Percentiles rank a stretch among this genome's conserved stretches.
phyloP scores from a whole-genome alignment of 2,797 vertebrate species.

The Parotocinclus haroldoi region DNA sequence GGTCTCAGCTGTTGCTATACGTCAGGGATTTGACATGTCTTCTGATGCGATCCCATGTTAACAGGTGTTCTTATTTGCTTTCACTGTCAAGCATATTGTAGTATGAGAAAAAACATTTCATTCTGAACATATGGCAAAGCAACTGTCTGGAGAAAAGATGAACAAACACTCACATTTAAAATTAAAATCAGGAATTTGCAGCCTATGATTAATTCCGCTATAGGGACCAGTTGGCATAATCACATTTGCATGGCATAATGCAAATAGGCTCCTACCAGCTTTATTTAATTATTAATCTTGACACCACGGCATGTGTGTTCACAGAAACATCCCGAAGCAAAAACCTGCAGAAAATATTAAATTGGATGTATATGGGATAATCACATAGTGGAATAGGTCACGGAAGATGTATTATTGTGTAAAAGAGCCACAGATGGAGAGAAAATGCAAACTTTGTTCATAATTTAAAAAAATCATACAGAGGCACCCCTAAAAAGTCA shows the following conservation, averaged over 20 bases:
- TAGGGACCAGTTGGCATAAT: conserved; percentile 9
- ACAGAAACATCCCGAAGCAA: background rate
- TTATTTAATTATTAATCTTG: conserved; percentile 14
- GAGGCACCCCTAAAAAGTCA: too few relatives aligned
- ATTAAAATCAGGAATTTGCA: background rate
- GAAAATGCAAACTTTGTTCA: too few relatives aligned
- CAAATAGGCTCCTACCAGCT: conserved; percentile 1
- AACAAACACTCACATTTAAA: conserved; percentile 15
- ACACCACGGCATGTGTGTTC: background rate
- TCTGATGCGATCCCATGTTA: background rate
- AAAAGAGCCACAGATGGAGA: too few relatives aligned
- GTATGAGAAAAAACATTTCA: background rate
- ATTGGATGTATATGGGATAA: background rate
- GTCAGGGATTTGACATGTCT: background rate
- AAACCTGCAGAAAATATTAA: background rate
- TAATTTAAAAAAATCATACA: too few relatives aligned
- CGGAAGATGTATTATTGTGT: too few relatives aligned
- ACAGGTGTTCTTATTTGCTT: conserved; percentile 13
- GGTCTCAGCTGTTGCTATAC: background rate
- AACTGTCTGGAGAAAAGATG: conserved; percentile 11
- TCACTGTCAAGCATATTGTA: conserved; percentile 4
- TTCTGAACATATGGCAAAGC: conserved; percentile 26
- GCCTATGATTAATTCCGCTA: background rate
- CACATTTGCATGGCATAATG: background rate
- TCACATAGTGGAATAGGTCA: background rate